Conservation (phyloP, 2,113 vertebrate genomes). For the Psophia crepitans region DNA sequence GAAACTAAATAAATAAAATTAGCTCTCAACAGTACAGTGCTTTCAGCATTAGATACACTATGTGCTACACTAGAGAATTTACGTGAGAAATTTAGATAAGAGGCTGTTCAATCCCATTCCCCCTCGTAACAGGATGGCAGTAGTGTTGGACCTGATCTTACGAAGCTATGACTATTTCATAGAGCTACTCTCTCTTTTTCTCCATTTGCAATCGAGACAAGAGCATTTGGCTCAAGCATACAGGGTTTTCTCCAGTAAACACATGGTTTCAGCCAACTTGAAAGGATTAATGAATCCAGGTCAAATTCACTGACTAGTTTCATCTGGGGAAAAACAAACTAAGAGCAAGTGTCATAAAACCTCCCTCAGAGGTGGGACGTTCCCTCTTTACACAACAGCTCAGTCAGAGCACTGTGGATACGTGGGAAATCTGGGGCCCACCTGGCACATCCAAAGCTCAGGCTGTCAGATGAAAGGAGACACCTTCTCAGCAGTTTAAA, state of each 20-base stretch:
- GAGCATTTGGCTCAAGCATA: neutral
- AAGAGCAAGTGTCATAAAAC: neutral
- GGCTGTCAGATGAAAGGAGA: neutral
- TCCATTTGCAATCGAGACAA: neutral
- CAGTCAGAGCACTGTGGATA: neutral
- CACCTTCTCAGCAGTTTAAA: neutral
- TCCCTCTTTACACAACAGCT: neutral
- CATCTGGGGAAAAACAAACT: neutral
- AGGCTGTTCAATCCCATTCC: neutral
- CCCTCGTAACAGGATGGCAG: neutral
- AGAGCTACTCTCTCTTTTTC: neutral
- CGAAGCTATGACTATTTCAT: neutral
- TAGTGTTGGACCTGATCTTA: neutral
- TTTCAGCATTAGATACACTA: neutral
- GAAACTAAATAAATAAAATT: neutral
- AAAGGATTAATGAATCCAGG: conserved; percentile 10
- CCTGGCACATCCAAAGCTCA: neutral
- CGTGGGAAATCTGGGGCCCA: neutral
- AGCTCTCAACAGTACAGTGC: neutral
- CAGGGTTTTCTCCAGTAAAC: neutral
- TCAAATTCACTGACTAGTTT: conserved; percentile 3
- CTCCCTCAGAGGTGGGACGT: neutral
- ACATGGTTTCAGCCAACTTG: neutral
- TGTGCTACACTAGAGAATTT: neutral
- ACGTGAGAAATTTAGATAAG: neutral